These are phyloP conservation scores for Gallinago solitaria DNA, from an alignment of 2,797 vertebrate species.

Conservation along the genomic window DNA sequence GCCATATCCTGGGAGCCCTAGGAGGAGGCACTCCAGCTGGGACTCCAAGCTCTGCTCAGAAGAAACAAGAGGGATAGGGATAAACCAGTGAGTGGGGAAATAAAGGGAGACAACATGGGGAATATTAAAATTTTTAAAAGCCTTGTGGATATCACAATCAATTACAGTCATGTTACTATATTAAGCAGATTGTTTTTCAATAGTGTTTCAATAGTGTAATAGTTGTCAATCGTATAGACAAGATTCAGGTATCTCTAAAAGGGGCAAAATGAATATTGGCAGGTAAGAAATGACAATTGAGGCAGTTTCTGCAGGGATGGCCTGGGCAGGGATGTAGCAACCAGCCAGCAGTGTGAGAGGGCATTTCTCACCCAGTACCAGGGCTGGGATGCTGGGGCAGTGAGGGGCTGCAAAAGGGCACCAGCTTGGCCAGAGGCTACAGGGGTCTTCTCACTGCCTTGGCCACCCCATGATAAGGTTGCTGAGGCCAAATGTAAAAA, in stretches of 20 bases:
- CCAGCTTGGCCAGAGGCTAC: accelerated
- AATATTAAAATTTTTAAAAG: not conserved
- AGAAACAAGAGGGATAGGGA: not conserved
- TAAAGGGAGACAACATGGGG: not conserved
- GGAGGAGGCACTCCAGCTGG: not conserved
- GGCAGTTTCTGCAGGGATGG: not conserved
- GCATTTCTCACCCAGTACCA: not conserved
- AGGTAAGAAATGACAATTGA: not conserved
- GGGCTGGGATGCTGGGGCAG: accelerated
- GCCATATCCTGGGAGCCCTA: not conserved
- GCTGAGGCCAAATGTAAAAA: not conserved
- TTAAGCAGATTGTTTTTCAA: not conserved
- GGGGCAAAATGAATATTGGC: not conserved
- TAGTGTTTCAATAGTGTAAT: not conserved
- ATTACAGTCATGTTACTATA: not conserved
- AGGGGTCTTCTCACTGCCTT: not conserved
- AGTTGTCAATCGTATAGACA: not conserved
- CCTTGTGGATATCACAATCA: not conserved
- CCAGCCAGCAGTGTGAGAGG: accelerated
- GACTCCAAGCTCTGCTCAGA: not conserved
- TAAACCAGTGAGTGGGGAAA: not conserved
- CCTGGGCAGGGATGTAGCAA: not conserved
- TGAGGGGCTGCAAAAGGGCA: not conserved
- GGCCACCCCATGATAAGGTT: not conserved
- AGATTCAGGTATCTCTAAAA: not conserved